Percentiles rank a stretch among this genome's conserved stretches.
Evolutionary conservation across 2,797 vertebrate species (phyloP).

Genomic region (Semaprochilodus insignis): DNA sequence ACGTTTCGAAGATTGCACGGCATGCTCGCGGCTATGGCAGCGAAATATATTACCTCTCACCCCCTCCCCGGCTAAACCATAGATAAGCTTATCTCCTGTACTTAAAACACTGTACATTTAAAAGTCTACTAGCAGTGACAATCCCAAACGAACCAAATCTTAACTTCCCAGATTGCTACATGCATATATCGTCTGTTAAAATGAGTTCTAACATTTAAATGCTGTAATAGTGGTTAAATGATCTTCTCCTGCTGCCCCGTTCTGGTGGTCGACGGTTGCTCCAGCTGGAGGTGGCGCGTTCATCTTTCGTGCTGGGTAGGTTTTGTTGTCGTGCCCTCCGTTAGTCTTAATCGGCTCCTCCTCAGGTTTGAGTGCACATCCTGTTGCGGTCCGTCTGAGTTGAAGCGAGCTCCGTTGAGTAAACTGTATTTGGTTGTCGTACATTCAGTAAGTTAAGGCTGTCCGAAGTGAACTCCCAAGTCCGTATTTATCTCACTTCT

Average conservation of each 20-base stretch:
- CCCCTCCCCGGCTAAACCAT: constrained; percentile 24
- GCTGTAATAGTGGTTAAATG: not conserved
- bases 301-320: not conserved
- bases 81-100: constrained; percentile 35
- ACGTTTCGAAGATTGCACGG: not conserved
- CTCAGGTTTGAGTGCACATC: not conserved
- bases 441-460: constrained; percentile 17
- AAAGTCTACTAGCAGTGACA: not conserved
- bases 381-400: not conserved
- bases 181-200: not conserved
- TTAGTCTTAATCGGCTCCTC: not conserved
- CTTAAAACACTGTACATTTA: constrained; percentile 34
- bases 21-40: constrained; percentile 10
- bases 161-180: constrained; percentile 12
- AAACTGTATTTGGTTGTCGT: not conserved
- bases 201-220: not conserved
- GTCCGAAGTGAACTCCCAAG: not conserved
- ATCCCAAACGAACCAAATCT: constrained; percentile 14
- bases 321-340: not conserved
- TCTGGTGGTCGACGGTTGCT: not conserved
- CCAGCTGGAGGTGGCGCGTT: not conserved
- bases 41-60: constrained; percentile 9
- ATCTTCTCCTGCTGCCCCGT: not conserved
- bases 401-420: not conserved
- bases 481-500: not conserved